Base-by-base conservation (phyloP, 37 sponge, comb jelly and placozoan genomes). In the Geodia barretti region DNA sequence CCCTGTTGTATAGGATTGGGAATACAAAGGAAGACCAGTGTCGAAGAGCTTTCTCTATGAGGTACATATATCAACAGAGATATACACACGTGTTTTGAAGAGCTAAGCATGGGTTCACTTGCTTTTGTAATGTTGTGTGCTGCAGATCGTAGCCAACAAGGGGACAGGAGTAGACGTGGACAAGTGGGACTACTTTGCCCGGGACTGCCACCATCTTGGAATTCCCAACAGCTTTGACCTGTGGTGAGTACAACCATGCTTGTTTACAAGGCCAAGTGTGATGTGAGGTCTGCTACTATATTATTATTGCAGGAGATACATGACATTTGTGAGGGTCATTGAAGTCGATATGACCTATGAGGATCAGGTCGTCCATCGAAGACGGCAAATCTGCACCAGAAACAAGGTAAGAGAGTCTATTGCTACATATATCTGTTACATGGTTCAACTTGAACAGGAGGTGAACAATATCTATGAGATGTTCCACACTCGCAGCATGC, bases 141-240 rank as follows among this genome's bases (percentile, higher is more conserved):
- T 24, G 29, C 82, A 95, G 89, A 92, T 98, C 39, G 97, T 98
- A 26, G 93, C 97, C 34, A 98, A 98, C 75, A 94, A 98, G 81
- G 74, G 82, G 73, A 98, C 86, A 74, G 97, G 97, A 0, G 84
- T 96, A 64, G 99, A 98, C 76, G 99, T 98, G 38, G 99, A 98
- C 74, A 98, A 98, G 81, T 98, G 97, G 93, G 99, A 98, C 79
- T 98, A 98, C 82, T 91, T 98, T 86, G 84, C 95, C 2, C 61
- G 99, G 35, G 99, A 98, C 68, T 93, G 95, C 41, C 88, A 98
- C 64, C 80, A 86, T 47, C 81, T 98, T 21, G 96, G 96, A 0
- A 90, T 98, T 9, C 79, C 89, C 19, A 91, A 80, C 64, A 96
- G 77, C 66, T 96, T 98, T 78, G 99, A 98, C 66, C 61, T 80